phyloP scores from a whole-genome alignment of 1,140 invertebrate species.

The Oryctes rhinoceros region DNA sequence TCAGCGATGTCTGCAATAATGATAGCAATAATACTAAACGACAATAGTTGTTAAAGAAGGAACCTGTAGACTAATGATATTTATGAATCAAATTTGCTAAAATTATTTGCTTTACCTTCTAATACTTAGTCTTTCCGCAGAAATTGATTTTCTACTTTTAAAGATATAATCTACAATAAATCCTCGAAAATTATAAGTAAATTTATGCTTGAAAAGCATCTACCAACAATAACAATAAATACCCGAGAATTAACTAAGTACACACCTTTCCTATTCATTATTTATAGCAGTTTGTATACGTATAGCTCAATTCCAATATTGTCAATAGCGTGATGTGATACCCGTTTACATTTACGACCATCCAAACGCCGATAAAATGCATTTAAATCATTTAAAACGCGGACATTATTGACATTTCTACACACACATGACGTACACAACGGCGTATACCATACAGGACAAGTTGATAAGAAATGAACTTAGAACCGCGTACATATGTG shows the following conservation, averaged over 20 bases:
- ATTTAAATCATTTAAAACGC: conserved; percentile 37
- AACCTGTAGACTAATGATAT: too few relatives aligned
- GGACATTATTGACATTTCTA: conserved; percentile 33
- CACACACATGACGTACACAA: conserved; percentile 23
- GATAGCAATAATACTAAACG: too few relatives aligned
- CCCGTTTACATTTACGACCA: not conserved
- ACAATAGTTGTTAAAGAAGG: too few relatives aligned
- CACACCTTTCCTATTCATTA: not conserved
- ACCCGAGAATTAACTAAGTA: not conserved
- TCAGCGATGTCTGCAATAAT: too few relatives aligned
- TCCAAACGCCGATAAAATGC: conserved; percentile 13
- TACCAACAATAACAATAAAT: not conserved
- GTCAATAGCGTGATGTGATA: conserved; percentile 17
- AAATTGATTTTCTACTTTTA: too few relatives aligned
- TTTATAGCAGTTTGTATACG: not conserved
- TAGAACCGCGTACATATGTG: conserved; percentile 9
- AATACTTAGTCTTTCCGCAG: too few relatives aligned
- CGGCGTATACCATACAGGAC: not conserved
- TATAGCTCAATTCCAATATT: not conserved
- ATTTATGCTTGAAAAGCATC: too few relatives aligned
- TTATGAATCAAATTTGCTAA: too few relatives aligned
- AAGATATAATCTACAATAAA: too few relatives aligned
- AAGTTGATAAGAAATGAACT: conserved; percentile 40
- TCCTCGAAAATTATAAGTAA: too few relatives aligned
- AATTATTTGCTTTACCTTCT: too few relatives aligned